Evolutionary conservation across 2,888 invertebrate genomes (phyloP), one percentile per base, ranked within the genome.

Genomic region (Gymnosoma rotundatum): DNA sequence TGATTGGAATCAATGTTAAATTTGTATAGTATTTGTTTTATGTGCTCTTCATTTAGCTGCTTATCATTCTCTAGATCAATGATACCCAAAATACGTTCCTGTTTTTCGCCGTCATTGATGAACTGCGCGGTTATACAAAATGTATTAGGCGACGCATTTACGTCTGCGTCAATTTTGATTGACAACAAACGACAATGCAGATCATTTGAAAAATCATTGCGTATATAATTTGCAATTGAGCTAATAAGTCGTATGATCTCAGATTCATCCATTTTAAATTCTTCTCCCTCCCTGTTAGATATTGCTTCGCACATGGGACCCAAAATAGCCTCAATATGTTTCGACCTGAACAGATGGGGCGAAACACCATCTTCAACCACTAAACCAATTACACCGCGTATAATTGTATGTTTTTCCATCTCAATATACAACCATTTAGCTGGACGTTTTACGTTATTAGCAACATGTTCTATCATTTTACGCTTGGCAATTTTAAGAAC

Each of bases 1-100:
- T 83, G 83, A 56, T 75, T 83, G 8, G 64, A 45, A 12, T 83
- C 79, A 45, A 83, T 83, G 25, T 79, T 75, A 18, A 50, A 83
- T 72, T 83, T 79, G 16, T 79, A 52, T 36, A 79, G 48, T 56
- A 83, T 52, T 10, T 70, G 56, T 25, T 72, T 75, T 25, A 83
- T 83, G 42, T 79, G 54, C 1, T 61, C 61, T 48, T 75, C 79
- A 0, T 60, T 54, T 14, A 83, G 25, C 0, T 66, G n/a, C 1
- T 48, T 21, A 10, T 61, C 66, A 14, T 69, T 6, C 7, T 58
- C 14, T 4, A 83, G 36, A 25, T 72, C 42, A 12, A 79, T 67
- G 7, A 83, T 52, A 7, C 83, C 83, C 12, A 83, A 50, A 7
- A 54, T 20, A 7, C 60, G 75, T 2, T 52, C 72, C 38, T 79